A percentile compares a stretch with the other conserved stretches of the same genome.
These are phyloP conservation scores for Clistopyga incitator DNA, from an alignment of 2,888 invertebrate species.

Conservation along the genomic window DNA sequence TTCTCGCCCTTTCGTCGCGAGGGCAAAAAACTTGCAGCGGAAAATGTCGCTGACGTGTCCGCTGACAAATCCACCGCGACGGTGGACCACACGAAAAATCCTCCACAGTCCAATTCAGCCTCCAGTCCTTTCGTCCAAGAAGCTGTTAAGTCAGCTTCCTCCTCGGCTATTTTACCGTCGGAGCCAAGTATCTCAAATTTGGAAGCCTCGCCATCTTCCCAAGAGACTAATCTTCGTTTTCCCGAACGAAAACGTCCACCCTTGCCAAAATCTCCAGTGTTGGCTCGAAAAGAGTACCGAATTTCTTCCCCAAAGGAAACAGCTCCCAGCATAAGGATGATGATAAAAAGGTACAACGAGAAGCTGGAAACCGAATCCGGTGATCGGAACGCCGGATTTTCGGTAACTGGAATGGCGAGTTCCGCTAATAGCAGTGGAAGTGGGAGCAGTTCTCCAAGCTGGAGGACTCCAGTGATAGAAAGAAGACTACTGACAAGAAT, in stretches of 20 bases:
- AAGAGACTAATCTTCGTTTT: neutral
- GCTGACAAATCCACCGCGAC: neutral
- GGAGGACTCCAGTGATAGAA: conserved; percentile 88
- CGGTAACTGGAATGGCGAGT: conserved; percentile 11
- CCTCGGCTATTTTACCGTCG: neutral
- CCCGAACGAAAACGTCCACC: conserved; percentile 84
- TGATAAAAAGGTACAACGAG: conserved; percentile 90
- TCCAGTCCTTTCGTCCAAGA: neutral
- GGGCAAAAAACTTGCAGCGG: conserved; percentile 32
- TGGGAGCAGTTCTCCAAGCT: conserved; percentile 88
- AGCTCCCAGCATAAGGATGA: conserved; percentile 89
- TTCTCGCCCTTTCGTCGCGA: conserved; percentile 89
- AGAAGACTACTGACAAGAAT: conserved; percentile 86
- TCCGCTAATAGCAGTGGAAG: conserved; percentile 84
- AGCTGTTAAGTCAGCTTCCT: conserved; percentile 5
- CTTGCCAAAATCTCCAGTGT: conserved; percentile 86
- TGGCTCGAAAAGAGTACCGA: conserved; percentile 82
- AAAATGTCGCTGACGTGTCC: neutral
- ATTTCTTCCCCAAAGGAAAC: conserved; percentile 87
- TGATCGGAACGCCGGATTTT: conserved; percentile 32
- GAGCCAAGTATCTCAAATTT: conserved; percentile 10
- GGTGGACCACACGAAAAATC: conserved; percentile 65
- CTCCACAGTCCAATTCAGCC: neutral
- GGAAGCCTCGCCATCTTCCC: neutral
- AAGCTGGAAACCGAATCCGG: conserved; percentile 74